A percentile compares a stretch with the other conserved stretches of the same genome.
Conservation (phyloP, 2,888 invertebrate genomes). For the Argynnis bischoffii region DNA sequence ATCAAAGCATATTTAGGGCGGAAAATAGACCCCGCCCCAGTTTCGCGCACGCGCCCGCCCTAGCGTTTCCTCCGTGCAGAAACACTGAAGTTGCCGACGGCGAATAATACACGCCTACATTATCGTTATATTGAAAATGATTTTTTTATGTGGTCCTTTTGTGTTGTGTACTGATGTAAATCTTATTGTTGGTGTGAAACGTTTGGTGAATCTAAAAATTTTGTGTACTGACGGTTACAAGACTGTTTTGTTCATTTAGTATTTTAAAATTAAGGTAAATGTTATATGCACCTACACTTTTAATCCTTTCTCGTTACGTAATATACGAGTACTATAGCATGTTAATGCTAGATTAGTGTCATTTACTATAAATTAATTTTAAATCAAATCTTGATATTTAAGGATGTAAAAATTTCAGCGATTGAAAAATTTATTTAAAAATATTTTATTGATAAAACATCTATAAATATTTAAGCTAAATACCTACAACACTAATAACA, state of each 20-base stretch:
- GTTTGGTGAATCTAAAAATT: slow-evolving; percentile 36
- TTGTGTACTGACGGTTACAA: slow-evolving; percentile 27
- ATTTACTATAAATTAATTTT: too few species aligned
- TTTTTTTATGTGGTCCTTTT: slow-evolving; percentile 69
- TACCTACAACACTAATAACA: too few species aligned
- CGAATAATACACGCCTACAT: slow-evolving; percentile 78
- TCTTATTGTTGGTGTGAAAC: slow-evolving; percentile 32
- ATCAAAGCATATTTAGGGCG: slow-evolving; percentile 51
- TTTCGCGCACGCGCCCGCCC: slow-evolving; percentile 72
- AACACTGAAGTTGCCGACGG: slow-evolving; percentile 52
- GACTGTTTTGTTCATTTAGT: neutral
- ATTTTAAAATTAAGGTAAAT: slow-evolving; percentile 1
- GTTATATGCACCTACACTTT: too few species aligned
- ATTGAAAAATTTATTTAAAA: too few species aligned
- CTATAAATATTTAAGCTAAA: too few species aligned
- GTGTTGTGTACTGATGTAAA: slow-evolving; percentile 52
- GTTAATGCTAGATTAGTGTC: too few species aligned
- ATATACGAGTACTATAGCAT: too few species aligned
- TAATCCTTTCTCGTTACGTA: too few species aligned
- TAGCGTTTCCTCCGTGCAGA: slow-evolving; percentile 40
- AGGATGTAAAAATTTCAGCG: too few species aligned
- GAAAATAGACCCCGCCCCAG: slow-evolving; percentile 63
- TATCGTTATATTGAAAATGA: slow-evolving; percentile 76
- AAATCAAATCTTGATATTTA: too few species aligned
- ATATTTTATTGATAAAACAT: too few species aligned